These are phyloP conservation scores for Elysia chlorotica DNA, from an alignment of 1,140 invertebrate genomes.

Conservation along the genomic window DNA sequence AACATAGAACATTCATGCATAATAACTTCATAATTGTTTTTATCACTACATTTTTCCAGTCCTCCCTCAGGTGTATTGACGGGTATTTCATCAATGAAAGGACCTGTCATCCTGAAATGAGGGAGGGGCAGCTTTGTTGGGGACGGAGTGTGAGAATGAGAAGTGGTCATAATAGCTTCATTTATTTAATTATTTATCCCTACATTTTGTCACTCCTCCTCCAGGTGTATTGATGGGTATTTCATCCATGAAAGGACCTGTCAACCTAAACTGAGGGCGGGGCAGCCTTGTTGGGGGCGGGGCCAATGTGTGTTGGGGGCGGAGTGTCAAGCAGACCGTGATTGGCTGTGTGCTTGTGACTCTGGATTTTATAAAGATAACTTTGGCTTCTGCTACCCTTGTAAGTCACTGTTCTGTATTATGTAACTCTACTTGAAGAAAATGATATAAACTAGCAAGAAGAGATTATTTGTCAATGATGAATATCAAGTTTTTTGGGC, in stretches of 20 bases:
- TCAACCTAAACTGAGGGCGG: neutral
- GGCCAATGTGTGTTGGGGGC: constrained; percentile 16
- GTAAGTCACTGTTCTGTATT: neutral
- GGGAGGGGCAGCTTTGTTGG: constrained; percentile 7
- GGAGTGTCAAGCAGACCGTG: neutral
- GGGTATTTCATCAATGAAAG: neutral
- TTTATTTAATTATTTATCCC: neutral
- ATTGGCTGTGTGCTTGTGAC: constrained; percentile 12
- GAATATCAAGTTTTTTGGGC: no score
- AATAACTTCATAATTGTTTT: no score
- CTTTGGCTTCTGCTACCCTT: constrained; percentile 11
- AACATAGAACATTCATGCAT: no score
- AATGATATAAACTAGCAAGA: neutral
- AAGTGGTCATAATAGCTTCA: no score
- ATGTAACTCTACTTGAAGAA: neutral
- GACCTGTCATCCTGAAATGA: neutral
- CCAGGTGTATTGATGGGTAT: constrained; percentile 3
- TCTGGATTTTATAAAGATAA: neutral
- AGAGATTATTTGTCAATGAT: neutral
- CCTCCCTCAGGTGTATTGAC: neutral
- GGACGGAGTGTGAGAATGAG: neutral
- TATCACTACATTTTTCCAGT: neutral
- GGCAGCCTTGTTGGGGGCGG: constrained; percentile 2
- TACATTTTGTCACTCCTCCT: neutral
- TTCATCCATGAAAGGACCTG: neutral